Evolutionary conservation across 2,113 vertebrate genomes (phyloP), one percentile per base, ranked within the genome.

Genomic region (Dermatemys mawii): DNA sequence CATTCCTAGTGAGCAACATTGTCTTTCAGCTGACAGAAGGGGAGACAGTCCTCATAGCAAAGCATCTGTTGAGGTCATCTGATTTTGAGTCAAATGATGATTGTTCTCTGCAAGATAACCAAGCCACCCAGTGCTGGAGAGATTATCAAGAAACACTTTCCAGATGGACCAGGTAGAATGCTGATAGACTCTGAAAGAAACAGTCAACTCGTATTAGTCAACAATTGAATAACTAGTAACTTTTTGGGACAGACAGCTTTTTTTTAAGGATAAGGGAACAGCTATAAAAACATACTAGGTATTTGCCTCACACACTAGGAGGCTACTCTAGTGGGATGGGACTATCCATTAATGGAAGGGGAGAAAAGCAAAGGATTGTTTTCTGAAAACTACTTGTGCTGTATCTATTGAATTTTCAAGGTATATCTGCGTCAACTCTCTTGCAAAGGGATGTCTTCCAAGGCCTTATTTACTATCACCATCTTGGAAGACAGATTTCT

Each of bases 41-140:
- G 1, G 96, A 97, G 1, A 93, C 70, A 0, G 89, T 97, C 87
- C 93, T 86, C 60, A 76, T 97, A 78, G 90, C 97, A 90, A 98
- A 95, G 67, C 79, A 90, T 76, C 53, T 84, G 94, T 89, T 98
- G 26, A 67, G 97, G 29, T 97, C 98, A 83, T 96, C 97, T 6
- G 98, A 97, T 92, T 92, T 98, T 92, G 97, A 98, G 97, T 98
- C 98, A 87, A 98, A 97, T 4, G 96, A 98, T 26, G 98, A 97
- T 93, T 96, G 97, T 97, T 93, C 90, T 97, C 38, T 98, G 96
- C 96, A 95, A 94, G 92, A 49, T 97, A 50, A 94, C 87, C 0
- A 26, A 95, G 14, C 22, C 76, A 32, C 95, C 76, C 0, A 89
- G 38, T 84, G 97, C 97, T 1, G 96, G 97, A 70, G 93, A 96